Conservation (phyloP, 2,113 vertebrate genomes). For the Melanocharis versteri region DNA sequence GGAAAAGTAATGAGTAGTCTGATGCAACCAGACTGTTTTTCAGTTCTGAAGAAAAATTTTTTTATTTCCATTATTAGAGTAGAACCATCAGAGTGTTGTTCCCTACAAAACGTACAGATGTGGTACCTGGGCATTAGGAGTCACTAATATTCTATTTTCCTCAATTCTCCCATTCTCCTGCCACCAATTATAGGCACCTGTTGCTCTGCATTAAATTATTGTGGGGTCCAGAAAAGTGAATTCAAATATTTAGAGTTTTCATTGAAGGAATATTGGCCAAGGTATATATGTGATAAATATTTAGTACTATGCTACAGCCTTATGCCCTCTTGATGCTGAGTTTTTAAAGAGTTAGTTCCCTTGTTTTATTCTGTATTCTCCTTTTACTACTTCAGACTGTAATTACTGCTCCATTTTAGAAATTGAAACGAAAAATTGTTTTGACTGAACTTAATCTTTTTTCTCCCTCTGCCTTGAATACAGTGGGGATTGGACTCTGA, state of each 20-base stretch:
- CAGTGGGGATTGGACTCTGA: neutral
- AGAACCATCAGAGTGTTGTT: neutral
- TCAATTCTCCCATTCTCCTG: neutral
- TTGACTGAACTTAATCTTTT: neutral
- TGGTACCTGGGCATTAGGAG: neutral
- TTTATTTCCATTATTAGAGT: neutral
- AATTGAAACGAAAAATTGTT: neutral
- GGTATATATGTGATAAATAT: neutral
- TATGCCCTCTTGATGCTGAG: neutral
- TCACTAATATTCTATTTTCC: neutral
- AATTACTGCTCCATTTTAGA: neutral
- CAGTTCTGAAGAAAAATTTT: neutral
- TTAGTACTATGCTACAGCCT: neutral
- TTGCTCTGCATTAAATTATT: neutral
- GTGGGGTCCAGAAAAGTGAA: neutral
- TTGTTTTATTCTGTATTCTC: neutral
- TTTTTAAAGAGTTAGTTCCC: neutral
- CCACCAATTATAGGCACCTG: neutral
- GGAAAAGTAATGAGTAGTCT: neutral
- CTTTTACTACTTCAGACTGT: neutral
- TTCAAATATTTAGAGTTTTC: neutral
- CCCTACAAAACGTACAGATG: neutral
- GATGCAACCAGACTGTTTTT: neutral
- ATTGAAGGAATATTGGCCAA: neutral
- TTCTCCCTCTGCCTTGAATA: rapidly evolving